Conservation (phyloP, 2,888 invertebrate species). For the Panzeria rudis region DNA sequence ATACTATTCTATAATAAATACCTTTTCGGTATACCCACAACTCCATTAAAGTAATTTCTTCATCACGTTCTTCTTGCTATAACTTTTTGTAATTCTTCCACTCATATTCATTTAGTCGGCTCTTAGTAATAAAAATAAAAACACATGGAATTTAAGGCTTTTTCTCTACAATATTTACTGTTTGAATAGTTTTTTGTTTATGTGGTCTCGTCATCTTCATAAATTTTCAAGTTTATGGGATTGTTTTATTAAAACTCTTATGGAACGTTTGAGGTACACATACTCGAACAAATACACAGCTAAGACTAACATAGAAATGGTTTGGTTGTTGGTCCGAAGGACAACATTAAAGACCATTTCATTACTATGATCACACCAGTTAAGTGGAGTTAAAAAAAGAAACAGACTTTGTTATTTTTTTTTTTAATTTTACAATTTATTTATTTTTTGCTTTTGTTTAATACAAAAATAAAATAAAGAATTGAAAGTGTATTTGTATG, state of each 20-base stretch:
- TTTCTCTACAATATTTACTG: constrained; percentile 73
- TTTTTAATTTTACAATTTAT: constrained; percentile 11
- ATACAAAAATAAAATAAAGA: neutral
- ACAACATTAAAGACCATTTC: constrained; percentile 60
- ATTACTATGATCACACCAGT: constrained; percentile 60
- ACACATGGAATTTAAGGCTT: constrained; percentile 21
- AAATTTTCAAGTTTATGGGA: constrained; percentile 63
- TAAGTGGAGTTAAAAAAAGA: constrained; percentile 6
- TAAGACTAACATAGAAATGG: neutral
- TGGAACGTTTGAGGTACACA: neutral
- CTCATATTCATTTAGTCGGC: neutral
- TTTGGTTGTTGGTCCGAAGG: neutral
- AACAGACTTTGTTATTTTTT: constrained; percentile 57
- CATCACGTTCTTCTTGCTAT: neutral
- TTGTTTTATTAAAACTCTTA: constrained; percentile 34
- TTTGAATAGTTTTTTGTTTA: constrained; percentile 76
- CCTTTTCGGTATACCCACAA: neutral
- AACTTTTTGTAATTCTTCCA: constrained; percentile 8
- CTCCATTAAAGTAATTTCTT: neutral
- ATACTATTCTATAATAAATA: no score
- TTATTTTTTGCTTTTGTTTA: neutral
- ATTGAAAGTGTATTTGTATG: neutral
- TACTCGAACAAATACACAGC: neutral
- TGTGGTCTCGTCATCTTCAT: constrained; percentile 70
- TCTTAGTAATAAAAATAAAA: neutral